A percentile compares a stretch with the other conserved stretches of the same genome.
These are phyloP conservation scores for Pelagia noctiluca DNA, from an alignment of 30 jellyfish, hydroid and myxozoan genomes.

Conservation along the genomic window DNA sequence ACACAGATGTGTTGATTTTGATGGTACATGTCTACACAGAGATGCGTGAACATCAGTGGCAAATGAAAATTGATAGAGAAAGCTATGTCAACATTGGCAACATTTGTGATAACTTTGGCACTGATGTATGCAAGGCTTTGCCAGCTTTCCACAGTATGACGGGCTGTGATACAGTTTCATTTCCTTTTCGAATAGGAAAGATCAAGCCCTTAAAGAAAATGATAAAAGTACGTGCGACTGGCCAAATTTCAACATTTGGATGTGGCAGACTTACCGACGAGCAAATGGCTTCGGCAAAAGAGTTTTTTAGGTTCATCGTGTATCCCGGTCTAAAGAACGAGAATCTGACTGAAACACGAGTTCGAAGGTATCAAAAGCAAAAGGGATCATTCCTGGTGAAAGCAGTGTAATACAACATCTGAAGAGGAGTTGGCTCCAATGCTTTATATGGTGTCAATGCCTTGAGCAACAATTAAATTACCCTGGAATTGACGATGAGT, in stretches of 20 bases:
- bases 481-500: constrained; percentile 9
- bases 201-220: constrained; percentile 35
- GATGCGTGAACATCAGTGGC: constrained; percentile 14
- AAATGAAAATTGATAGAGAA: constrained; percentile 11
- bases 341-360: constrained; percentile 21
- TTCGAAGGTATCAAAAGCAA: constrained; percentile 33
- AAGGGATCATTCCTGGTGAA: constrained; percentile 47
- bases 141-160: constrained; percentile 43
- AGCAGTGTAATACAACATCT: constrained; percentile 18
- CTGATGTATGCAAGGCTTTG: constrained; percentile 35
- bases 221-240: background rate
- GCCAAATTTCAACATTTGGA: constrained; percentile 24
- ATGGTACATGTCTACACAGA: constrained; percentile 13
- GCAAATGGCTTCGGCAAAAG: constrained; percentile 51
- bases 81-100: constrained; percentile 20
- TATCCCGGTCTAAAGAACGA: constrained; percentile 43
- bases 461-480: background rate
- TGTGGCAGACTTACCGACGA: constrained; percentile 49
- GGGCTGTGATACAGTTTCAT: constrained; percentile 34
- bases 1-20: constrained; percentile 17
- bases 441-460: constrained; percentile 30
- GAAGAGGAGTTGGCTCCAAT: constrained; percentile 36
- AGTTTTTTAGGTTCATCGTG: constrained; percentile 28
- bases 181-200: constrained; percentile 26
- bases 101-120: constrained; percentile 11